Evolutionary conservation across 2,888 invertebrate species (phyloP).

Genomic region (Leptopilina syphax): DNA sequence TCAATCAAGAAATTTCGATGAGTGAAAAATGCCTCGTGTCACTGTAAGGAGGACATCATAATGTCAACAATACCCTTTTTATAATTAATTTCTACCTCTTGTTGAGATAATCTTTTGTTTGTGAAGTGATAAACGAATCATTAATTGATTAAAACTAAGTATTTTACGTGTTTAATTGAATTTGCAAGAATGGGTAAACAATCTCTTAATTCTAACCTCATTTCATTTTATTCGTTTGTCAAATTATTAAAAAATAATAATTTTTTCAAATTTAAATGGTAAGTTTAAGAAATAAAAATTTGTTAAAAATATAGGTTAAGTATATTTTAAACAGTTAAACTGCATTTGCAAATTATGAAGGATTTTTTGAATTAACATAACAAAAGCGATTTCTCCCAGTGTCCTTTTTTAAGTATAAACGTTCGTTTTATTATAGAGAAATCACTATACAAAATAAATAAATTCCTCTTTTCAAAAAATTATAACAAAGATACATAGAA

Average conservation of each 20-base stretch:
- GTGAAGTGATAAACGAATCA: neutral
- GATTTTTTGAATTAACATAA: no score
- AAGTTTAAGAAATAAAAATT: no score
- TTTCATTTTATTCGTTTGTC: neutral
- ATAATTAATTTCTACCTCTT: constrained; percentile 13
- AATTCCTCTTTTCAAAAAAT: no score
- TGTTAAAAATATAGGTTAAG: no score
- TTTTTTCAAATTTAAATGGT: no score
- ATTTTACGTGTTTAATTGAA: neutral
- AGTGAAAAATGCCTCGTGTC: neutral
- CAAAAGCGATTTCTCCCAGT: no score
- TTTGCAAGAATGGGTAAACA: neutral
- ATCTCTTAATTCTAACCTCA: neutral
- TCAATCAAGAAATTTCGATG: neutral
- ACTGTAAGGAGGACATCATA: neutral
- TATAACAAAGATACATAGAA: constrained; percentile 7
- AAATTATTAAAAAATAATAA: no score
- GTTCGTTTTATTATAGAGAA: no score
- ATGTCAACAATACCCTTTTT: constrained; percentile 27
- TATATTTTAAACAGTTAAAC: no score
- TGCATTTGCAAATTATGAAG: no score
- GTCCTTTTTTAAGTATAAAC: no score
- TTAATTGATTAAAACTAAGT: neutral
- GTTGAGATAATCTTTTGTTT: constrained; percentile 4
- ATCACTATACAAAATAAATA: no score